Percentiles rank a stretch among this genome's conserved stretches.
phyloP scores from a whole-genome alignment of 2,888 invertebrate species.

The Cataglyphis altisquamis region DNA sequence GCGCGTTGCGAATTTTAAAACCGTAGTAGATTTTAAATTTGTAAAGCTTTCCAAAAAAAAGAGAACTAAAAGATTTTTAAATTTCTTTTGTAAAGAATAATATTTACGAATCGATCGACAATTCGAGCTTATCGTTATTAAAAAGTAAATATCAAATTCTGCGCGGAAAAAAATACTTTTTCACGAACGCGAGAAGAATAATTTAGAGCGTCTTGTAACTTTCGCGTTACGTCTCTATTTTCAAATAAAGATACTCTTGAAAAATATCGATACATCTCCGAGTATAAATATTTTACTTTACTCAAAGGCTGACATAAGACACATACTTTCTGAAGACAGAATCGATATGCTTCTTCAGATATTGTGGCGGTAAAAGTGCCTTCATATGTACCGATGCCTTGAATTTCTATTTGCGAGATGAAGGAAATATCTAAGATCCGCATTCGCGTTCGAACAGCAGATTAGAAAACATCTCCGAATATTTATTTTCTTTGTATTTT shows the following conservation, averaged over 20 bases:
- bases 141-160: background rate
- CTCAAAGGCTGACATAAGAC: conserved; percentile 24
- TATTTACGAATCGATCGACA: background rate
- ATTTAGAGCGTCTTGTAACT: background rate
- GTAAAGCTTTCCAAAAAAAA: background rate
- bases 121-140: background rate
- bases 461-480: conserved; percentile 19
- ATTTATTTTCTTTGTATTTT: conserved; percentile 10
- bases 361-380: background rate
- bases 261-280: conserved; percentile 24
- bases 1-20: background rate
- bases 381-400: conserved; percentile 8
- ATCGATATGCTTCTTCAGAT: conserved; percentile 25
- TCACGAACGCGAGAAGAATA: background rate
- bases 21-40: background rate
- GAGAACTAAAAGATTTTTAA: background rate
- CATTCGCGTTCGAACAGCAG: background rate
- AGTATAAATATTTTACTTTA: conserved; percentile 38
- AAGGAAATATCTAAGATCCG: conserved; percentile 5
- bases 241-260: background rate
- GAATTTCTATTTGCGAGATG: conserved; percentile 3
- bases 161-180: background rate
- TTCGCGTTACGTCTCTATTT: background rate
- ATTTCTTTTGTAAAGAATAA: background rate
- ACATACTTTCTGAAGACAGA: conserved; percentile 23